These are phyloP conservation scores for Latrodectus geometricus DNA, from an alignment of 1,140 invertebrate species.

Conservation along the genomic window DNA sequence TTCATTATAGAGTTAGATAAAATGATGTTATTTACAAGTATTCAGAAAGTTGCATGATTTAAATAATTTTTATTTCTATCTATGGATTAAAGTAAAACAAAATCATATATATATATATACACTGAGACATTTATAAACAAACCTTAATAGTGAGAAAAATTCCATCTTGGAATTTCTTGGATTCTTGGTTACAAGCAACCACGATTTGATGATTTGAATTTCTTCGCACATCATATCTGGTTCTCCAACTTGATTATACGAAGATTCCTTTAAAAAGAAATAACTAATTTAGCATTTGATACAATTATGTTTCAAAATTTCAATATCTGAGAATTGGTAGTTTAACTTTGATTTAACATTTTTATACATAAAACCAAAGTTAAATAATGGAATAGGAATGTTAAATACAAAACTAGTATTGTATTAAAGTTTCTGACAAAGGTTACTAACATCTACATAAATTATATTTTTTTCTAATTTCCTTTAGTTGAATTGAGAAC, in stretches of 20 bases:
- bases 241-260: neutral
- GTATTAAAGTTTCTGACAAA: no score
- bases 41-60: no score
- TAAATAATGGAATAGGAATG: no score
- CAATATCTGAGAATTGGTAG: neutral
- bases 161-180: neutral
- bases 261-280: constrained; percentile 5
- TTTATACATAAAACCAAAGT: neutral
- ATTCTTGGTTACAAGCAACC: neutral
- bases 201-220: constrained; percentile 4
- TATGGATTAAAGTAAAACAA: no score
- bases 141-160: constrained; percentile 24
- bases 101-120: no score
- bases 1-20: no score
- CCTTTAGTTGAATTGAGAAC: no score
- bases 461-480: no score
- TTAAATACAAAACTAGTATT: no score
- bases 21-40: no score
- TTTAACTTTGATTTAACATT: neutral
- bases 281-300: neutral
- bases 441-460: no score
- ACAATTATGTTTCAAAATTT: neutral
- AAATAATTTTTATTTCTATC: no score
- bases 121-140: neutral
- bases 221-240: neutral